phyloP scores from a whole-genome alignment of 2,888 invertebrate species.

The Drosophila anomelani region DNA sequence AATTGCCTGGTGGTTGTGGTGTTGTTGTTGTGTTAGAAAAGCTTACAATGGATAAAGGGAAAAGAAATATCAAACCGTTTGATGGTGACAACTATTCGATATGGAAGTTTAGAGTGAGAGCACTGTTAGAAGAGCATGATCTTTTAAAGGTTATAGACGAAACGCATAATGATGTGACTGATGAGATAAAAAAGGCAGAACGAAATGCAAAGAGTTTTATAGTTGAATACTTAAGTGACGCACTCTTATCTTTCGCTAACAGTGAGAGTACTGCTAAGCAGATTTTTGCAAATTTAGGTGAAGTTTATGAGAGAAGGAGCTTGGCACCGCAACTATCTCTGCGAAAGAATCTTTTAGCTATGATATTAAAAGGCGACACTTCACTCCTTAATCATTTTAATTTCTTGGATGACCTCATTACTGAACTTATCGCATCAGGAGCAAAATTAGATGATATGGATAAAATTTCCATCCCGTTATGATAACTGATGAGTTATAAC shows the following conservation, averaged over 20 bases:
- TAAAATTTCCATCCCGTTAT: too few species aligned
- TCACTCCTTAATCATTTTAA: too few species aligned
- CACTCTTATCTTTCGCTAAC: slow-evolving; percentile 3
- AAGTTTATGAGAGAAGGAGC: slow-evolving; percentile 32
- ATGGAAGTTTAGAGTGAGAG: slow-evolving; percentile 1
- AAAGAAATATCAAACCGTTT: slow-evolving; percentile 3
- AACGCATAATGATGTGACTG: background rate
- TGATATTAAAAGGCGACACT: too few species aligned
- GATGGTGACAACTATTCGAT: background rate
- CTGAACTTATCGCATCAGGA: too few species aligned
- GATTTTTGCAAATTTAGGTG: slow-evolving; percentile 17
- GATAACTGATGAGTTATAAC: too few species aligned
- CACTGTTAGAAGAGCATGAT: background rate
- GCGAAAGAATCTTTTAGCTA: too few species aligned
- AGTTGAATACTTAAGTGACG: slow-evolving; percentile 16
- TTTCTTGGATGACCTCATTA: too few species aligned
- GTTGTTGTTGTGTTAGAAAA: background rate
- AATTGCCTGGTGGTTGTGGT: background rate
- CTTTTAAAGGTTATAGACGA: background rate
- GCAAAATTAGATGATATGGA: too few species aligned
- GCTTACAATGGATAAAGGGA: slow-evolving; percentile 1
- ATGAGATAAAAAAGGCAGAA: slow-evolving; percentile 3
- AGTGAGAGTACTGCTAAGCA: slow-evolving; percentile 1
- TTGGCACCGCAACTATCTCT: slow-evolving; percentile 22
- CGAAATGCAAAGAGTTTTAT: slow-evolving; percentile 12